phyloP scores from a whole-genome alignment of 2,888 invertebrate species.

The Strigamia maritima region DNA sequence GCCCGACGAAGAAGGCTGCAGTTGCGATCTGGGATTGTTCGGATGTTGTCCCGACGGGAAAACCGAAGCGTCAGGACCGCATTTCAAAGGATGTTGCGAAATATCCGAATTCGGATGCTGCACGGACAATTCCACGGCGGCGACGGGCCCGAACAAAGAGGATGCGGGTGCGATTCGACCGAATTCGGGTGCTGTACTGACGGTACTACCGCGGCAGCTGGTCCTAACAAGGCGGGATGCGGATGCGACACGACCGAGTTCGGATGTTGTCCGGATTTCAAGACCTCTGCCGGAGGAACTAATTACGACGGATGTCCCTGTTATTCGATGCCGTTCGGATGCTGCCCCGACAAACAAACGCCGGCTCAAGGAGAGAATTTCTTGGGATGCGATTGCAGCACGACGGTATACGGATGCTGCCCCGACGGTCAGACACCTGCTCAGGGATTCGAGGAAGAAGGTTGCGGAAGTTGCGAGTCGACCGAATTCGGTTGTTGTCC shows the following conservation, averaged over 20 bases:
- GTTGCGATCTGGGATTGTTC: slow-evolving; percentile 46
- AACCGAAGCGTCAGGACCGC: no score
- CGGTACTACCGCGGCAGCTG: slow-evolving; percentile 67
- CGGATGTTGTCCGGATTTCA: slow-evolving; percentile 82
- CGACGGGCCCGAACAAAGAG: slow-evolving; percentile 53
- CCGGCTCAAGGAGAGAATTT: slow-evolving; percentile 69
- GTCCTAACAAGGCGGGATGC: slow-evolving; percentile 67
- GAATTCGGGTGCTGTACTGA: slow-evolving; percentile 85
- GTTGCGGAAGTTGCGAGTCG: slow-evolving; percentile 43
- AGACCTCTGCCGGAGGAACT: slow-evolving; percentile 71
- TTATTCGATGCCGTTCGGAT: slow-evolving; percentile 82
- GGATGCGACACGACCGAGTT: slow-evolving; percentile 68
- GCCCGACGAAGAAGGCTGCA: slow-evolving; percentile 78
- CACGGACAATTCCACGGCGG: slow-evolving; percentile 47
- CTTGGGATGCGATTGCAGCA: slow-evolving; percentile 61
- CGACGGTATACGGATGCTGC: slow-evolving; percentile 55
- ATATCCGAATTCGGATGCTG: no score
- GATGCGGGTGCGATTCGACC: slow-evolving; percentile 72
- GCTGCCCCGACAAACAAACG: slow-evolving; percentile 79
- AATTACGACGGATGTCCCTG: slow-evolving; percentile 71
- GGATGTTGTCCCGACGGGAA: no score
- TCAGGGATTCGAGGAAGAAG: slow-evolving; percentile 45
- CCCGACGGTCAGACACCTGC: slow-evolving; percentile 47
- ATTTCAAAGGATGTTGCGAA: no score
- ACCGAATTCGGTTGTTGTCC: slow-evolving; percentile 59